Conservation (phyloP, 1,140 invertebrate species). For the Zaprionus davidi region DNA sequence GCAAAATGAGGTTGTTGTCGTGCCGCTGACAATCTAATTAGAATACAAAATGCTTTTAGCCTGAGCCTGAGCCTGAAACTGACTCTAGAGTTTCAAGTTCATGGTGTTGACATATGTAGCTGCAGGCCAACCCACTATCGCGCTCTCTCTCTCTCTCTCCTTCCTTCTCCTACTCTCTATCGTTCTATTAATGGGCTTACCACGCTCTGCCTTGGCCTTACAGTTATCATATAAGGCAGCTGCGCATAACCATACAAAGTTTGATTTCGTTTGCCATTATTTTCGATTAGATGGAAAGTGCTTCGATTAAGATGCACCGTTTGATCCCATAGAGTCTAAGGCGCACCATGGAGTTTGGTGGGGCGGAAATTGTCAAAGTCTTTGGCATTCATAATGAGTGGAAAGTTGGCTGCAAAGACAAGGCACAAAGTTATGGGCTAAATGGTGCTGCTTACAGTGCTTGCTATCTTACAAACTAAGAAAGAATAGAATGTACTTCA, state of each 20-base stretch:
- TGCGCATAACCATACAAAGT: constrained; percentile 41
- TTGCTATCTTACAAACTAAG: neutral
- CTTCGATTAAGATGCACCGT: constrained; percentile 54
- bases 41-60: constrained; percentile 80
- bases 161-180: neutral
- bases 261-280: constrained; percentile 45
- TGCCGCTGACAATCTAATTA: constrained; percentile 83
- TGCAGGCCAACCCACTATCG: constrained; percentile 25
- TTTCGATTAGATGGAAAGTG: constrained; percentile 65
- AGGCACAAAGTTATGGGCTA: neutral
- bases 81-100: constrained; percentile 70
- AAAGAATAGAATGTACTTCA: neutral
- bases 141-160: neutral
- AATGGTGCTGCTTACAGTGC: neutral
- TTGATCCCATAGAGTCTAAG: constrained; percentile 53
- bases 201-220: constrained; percentile 37
- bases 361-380: constrained; percentile 36
- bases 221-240: constrained; percentile 51
- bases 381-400: constrained; percentile 71
- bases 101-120: constrained; percentile 80
- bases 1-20: constrained; percentile 82
- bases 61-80: constrained; percentile 25
- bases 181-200: constrained; percentile 39
- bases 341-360: neutral
- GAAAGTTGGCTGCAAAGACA: constrained; percentile 48